Conservation (phyloP, 53 echinoderm and acorn worm species). For the Holothuria leucospilota region DNA sequence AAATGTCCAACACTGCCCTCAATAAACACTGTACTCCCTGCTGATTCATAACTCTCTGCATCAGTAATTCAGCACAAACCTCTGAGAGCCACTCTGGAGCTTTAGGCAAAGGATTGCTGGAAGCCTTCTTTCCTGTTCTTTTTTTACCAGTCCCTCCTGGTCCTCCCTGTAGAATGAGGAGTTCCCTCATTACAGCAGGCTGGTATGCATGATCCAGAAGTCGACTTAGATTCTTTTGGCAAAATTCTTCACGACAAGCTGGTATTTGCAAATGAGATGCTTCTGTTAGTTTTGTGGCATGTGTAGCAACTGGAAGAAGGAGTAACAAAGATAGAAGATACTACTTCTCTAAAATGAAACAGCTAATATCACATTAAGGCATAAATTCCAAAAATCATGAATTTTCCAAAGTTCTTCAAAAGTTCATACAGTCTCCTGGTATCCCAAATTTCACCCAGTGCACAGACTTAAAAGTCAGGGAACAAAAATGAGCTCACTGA, state of each 20-base stretch:
- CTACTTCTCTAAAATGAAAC: background rate
- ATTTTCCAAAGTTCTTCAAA: no score
- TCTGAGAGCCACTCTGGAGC: constrained; percentile 83
- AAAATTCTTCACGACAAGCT: constrained; percentile 39
- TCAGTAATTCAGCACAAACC: constrained; percentile 78
- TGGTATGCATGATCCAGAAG: constrained; percentile 78
- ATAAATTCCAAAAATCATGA: background rate
- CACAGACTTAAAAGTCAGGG: no score
- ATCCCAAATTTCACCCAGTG: no score
- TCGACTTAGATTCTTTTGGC: constrained; percentile 63
- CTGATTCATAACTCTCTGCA: constrained; percentile 79
- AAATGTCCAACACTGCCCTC: constrained; percentile 77
- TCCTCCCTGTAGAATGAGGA: constrained; percentile 85
- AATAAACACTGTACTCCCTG: constrained; percentile 85
- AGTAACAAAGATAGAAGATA: no score
- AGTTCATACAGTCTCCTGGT: no score
- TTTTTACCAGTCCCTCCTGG: constrained; percentile 41
- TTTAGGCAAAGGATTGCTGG: constrained; percentile 72
- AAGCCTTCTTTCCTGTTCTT: background rate
- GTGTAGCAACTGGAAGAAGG: no score
- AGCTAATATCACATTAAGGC: background rate
- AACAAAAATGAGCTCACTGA: no score
- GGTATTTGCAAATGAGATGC: background rate
- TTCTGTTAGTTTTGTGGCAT: background rate
- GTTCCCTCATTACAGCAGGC: constrained; percentile 85